A percentile compares a stretch with the other conserved stretches of the same genome.
Conservation (phyloP, 2,888 invertebrate species). For the Escarpia spicata region DNA sequence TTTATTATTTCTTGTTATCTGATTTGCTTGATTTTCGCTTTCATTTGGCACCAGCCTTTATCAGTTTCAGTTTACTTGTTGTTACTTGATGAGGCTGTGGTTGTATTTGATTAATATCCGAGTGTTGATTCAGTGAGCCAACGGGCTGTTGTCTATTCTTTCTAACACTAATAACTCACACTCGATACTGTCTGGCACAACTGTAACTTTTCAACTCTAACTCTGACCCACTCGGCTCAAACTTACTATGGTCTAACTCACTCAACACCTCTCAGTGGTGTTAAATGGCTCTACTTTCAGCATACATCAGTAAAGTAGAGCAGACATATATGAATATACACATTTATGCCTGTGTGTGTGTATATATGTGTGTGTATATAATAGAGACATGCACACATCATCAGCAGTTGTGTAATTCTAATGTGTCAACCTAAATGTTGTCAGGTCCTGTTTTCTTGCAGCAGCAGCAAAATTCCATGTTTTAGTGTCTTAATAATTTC, state of each 20-base stretch:
- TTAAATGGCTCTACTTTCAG: not conserved
- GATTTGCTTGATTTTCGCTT: not conserved
- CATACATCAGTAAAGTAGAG: not conserved
- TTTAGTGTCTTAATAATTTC: not conserved
- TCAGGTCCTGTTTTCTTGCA: too few species aligned
- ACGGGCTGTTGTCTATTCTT: not conserved
- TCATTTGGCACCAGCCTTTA: not conserved
- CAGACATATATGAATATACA: not conserved
- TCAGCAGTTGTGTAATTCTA: not conserved
- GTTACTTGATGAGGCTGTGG: not conserved
- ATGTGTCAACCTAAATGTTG: not conserved
- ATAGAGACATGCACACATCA: not conserved
- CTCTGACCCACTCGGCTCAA: not conserved
- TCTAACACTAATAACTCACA: not conserved
- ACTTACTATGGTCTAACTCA: not conserved
- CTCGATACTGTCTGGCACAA: not conserved
- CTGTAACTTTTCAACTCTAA: not conserved
- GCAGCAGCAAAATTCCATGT: too few species aligned
- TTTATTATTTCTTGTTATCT: not conserved
- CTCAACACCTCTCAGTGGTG: not conserved
- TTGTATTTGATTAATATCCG: not conserved
- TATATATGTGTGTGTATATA: not conserved
- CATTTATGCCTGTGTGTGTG: not conserved
- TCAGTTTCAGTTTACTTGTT: not conserved
- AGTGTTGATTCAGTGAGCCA: constrained; percentile 6